Conservation (phyloP, 2,113 vertebrate genomes). For the Caretta caretta region DNA sequence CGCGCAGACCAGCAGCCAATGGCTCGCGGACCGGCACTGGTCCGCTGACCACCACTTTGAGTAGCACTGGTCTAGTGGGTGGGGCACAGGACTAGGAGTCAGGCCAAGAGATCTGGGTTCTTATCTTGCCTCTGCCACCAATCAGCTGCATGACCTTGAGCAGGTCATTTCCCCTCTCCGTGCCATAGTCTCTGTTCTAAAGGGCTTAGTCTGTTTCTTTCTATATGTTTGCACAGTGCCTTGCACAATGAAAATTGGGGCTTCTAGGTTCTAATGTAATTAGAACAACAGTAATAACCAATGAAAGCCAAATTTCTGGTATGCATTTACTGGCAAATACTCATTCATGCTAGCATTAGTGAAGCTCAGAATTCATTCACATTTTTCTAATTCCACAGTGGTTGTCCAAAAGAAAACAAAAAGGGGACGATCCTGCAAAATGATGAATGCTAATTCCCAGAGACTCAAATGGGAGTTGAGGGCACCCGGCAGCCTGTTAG, state of each 20-base stretch:
- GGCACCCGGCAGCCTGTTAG: background rate
- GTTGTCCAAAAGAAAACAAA: background rate
- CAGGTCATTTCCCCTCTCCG: background rate
- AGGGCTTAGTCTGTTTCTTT: too few species aligned
- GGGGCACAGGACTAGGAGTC: background rate
- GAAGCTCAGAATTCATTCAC: background rate
- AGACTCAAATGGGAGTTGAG: background rate
- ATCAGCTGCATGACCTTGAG: background rate
- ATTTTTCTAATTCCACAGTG: background rate
- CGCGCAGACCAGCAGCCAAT: too few species aligned
- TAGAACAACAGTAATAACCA: background rate
- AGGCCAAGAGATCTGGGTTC: accelerated
- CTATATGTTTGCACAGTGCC: accelerated
- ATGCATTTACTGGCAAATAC: background rate
- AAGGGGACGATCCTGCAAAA: background rate
- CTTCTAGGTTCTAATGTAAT: background rate
- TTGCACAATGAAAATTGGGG: background rate
- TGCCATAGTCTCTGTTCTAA: too few species aligned
- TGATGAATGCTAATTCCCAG: background rate
- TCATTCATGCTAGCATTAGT: background rate
- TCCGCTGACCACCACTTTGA: too few species aligned
- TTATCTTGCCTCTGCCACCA: background rate
- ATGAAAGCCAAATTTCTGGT: background rate
- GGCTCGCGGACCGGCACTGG: too few species aligned
- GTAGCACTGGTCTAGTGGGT: background rate